Conservation (phyloP, 1,140 invertebrate genomes). For the Calliopsis andreniformis region DNA sequence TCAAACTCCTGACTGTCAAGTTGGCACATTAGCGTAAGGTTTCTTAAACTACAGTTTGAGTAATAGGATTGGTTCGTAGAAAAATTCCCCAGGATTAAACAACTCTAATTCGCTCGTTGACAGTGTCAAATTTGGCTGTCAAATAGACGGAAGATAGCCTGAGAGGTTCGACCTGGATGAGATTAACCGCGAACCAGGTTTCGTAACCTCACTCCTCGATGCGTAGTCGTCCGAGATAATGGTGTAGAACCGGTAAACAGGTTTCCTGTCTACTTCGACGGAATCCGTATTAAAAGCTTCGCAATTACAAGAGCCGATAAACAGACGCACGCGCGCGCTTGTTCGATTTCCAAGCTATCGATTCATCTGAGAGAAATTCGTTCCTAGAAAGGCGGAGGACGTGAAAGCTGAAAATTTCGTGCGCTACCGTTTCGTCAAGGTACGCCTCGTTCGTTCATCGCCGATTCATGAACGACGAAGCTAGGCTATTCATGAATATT, state of each 20-base stretch:
- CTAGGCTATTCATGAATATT: slow-evolving; percentile 17
- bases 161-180: slow-evolving; percentile 1
- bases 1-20: no score
- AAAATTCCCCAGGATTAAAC: neutral
- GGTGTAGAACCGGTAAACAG: neutral
- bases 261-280: neutral
- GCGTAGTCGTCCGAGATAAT: neutral
- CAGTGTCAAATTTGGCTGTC: slow-evolving; percentile 9
- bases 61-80: neutral
- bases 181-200: slow-evolving; percentile 15
- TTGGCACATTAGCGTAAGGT: no score
- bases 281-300: slow-evolving; percentile 6
- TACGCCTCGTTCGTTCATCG: neutral
- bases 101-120: slow-evolving; percentile 1
- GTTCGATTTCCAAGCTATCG: neutral
- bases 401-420: neutral
- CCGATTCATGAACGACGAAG: neutral
- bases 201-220: slow-evolving; percentile 4
- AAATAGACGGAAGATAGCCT: neutral
- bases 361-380: neutral
- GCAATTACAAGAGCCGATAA: neutral
- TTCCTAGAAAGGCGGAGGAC: neutral
- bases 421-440: neutral
- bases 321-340: neutral
- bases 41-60: neutral